A percentile compares a stretch with the other conserved stretches of the same genome.
Conservation (phyloP, 2,888 invertebrate genomes). For the Scaptomyza parva region DNA sequence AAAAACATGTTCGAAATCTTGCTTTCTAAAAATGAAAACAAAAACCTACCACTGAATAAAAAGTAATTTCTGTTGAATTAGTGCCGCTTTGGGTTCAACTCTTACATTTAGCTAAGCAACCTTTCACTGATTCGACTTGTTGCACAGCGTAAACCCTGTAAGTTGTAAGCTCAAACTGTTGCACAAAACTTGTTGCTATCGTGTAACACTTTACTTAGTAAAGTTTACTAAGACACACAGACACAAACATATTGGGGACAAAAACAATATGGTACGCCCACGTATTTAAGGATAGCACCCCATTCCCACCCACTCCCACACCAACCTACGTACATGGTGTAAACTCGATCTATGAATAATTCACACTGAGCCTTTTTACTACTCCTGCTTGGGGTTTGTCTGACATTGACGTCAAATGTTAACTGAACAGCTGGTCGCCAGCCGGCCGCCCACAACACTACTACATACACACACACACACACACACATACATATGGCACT, state of each 20-base stretch:
- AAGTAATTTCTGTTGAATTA: conserved; percentile 1
- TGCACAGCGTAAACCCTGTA: conserved; percentile 18
- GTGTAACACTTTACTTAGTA: conserved; percentile 70
- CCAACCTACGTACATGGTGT: conserved; percentile 47
- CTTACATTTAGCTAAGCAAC: conserved; percentile 12
- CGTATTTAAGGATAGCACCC: conserved; percentile 27
- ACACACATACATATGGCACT: conserved; percentile 17
- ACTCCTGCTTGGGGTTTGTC: conserved; percentile 46
- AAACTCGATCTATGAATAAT: conserved; percentile 71
- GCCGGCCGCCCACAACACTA: conserved; percentile 59
- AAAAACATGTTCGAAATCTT: not conserved
- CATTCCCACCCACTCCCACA: not conserved
- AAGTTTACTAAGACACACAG: conserved; percentile 56
- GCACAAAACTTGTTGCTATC: conserved; percentile 61
- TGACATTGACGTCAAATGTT: conserved; percentile 71
- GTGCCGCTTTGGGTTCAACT: conserved; percentile 8
- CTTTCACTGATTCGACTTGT: conserved; percentile 9
- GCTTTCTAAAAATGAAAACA: not conserved
- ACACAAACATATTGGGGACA: conserved; percentile 21
- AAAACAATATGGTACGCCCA: conserved; percentile 74
- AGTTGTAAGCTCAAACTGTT: conserved; percentile 65
- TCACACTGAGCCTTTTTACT: conserved; percentile 54
- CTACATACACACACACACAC: not conserved
- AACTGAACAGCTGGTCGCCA: conserved; percentile 58
- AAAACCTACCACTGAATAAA: no score